phyloP scores from a whole-genome alignment of 2,797 vertebrate species.

The Acropternis orthonyx region DNA sequence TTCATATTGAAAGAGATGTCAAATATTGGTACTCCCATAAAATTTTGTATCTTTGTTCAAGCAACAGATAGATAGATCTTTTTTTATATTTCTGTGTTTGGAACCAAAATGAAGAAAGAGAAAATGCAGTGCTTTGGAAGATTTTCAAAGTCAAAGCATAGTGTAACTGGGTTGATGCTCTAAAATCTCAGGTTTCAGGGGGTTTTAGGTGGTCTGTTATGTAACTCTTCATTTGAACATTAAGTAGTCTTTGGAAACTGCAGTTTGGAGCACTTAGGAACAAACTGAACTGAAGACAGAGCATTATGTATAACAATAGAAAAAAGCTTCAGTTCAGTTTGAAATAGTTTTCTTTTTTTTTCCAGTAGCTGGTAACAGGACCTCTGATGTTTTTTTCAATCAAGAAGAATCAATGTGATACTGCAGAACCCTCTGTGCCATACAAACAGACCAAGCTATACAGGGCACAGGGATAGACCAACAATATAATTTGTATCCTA shows the following conservation, averaged over 20 bases:
- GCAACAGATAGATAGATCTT: not conserved
- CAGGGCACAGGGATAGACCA: not conserved
- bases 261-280: not conserved
- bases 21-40: not conserved
- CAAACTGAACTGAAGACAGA: not conserved
- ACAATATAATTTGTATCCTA: not conserved
- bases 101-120: not conserved
- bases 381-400: not conserved
- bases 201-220: not conserved
- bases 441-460: not conserved
- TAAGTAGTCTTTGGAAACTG: not conserved
- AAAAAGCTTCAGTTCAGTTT: not conserved
- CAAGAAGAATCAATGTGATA: not conserved
- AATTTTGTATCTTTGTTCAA: not conserved
- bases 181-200: not conserved
- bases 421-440: not conserved
- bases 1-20: not conserved
- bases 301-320: fast-evolving
- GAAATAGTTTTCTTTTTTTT: not conserved
- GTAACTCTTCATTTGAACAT: not conserved
- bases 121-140: not conserved
- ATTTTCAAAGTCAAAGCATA: not conserved
- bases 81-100: not conserved
- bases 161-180: not conserved
- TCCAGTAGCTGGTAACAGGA: not conserved